Conservation (phyloP, 2,888 invertebrate species). For the Platycheirus albimanus region DNA sequence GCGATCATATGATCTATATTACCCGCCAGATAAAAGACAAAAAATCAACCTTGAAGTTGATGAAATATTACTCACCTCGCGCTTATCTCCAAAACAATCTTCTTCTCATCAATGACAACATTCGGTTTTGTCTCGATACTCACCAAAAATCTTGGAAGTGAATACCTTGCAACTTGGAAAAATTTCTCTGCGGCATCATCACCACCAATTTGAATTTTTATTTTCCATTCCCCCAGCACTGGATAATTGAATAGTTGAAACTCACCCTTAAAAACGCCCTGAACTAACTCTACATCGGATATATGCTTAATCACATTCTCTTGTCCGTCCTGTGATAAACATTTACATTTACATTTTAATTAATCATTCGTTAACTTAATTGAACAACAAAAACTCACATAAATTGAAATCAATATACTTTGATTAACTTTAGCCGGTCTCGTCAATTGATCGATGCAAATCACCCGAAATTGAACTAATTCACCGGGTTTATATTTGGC, state of each 20-base stretch:
- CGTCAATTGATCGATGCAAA: conserved; percentile 87
- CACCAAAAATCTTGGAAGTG: conserved; percentile 96
- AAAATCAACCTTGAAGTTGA: too few species aligned
- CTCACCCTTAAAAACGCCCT: conserved; percentile 87
- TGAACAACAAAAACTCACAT: too few species aligned
- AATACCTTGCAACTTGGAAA: conserved; percentile 92
- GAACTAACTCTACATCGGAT: conserved; percentile 84
- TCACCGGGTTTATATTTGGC: conserved; percentile 94
- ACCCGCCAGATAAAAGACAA: too few species aligned
- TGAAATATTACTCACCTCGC: conserved; percentile 83
- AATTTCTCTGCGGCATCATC: conserved; percentile 77
- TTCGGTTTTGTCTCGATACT: conserved; percentile 91
- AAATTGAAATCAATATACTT: conserved; percentile 84
- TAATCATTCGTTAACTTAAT: too few species aligned
- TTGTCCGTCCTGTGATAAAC: conserved; percentile 88
- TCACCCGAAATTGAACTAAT: conserved; percentile 88
- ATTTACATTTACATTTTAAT: too few species aligned
- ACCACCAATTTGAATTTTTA: conserved; percentile 46
- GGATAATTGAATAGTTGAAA: conserved; percentile 90
- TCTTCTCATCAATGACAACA: conserved; percentile 91
- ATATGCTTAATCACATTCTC: conserved; percentile 93
- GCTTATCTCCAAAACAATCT: conserved; percentile 88
- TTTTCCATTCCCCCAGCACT: conserved; percentile 93
- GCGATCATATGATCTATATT: too few species aligned
- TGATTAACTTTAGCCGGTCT: conserved; percentile 86